These are phyloP conservation scores for Elgaria multicarinata DNA, from an alignment of 2,113 vertebrate genomes.

Conservation along the genomic window DNA sequence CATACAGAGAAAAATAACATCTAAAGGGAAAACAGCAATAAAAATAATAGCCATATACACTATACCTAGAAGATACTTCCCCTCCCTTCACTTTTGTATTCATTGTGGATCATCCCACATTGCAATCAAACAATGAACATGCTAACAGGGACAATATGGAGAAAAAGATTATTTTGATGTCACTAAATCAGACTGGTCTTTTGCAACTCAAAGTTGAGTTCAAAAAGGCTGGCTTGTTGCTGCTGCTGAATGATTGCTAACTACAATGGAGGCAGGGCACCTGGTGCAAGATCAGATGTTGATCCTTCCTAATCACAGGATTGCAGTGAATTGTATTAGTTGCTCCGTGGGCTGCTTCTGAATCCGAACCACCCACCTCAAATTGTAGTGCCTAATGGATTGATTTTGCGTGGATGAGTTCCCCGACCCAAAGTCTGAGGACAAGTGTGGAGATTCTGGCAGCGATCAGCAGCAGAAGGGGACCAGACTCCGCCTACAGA, in stretches of 20 bases:
- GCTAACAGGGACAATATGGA: neutral
- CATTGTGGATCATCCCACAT: neutral
- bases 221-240: neutral
- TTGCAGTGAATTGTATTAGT: neutral
- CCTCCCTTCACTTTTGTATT: neutral
- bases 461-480: neutral
- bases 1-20: neutral
- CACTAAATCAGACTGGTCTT: too few relatives aligned
- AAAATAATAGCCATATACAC: neutral
- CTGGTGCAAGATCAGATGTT: neutral
- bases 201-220: neutral
- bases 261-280: neutral
- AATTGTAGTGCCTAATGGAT: neutral
- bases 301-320: neutral
- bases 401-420: neutral
- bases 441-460: neutral
- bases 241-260: neutral
- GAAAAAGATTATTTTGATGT: neutral
- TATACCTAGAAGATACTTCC: too few relatives aligned
- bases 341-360: neutral
- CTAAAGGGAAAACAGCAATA: neutral
- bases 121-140: neutral
- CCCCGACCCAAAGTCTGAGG: neutral
- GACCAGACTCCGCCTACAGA: neutral
- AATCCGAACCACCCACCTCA: neutral